phyloP scores from a whole-genome alignment of 2,797 vertebrate species.

The Euphonia xanthogaster region DNA sequence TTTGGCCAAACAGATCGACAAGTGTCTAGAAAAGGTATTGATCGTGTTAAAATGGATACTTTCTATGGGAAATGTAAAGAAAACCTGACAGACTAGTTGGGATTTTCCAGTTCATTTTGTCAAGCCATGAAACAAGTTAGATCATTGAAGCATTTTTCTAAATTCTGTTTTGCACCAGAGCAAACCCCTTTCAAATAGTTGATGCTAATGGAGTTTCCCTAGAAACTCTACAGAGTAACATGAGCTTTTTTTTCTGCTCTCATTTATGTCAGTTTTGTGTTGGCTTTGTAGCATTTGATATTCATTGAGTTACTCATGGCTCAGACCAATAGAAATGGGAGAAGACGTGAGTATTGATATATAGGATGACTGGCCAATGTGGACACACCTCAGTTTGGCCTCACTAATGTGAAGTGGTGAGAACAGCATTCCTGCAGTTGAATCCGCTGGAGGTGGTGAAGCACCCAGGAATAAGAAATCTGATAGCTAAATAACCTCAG shows the following conservation, averaged over 20 bases:
- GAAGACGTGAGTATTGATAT: neutral
- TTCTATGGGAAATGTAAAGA: constrained; percentile 32
- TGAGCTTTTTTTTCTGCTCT: neutral
- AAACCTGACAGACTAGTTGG: neutral
- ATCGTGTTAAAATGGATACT: constrained; percentile 36
- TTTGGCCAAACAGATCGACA: constrained; percentile 43
- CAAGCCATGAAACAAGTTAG: neutral
- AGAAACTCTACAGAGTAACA: neutral
- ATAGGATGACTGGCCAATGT: neutral
- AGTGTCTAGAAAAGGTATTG: constrained; percentile 29
- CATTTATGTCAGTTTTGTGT: neutral
- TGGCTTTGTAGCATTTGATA: neutral
- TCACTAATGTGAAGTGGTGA: neutral
- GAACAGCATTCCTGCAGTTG: neutral
- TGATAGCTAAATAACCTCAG: neutral
- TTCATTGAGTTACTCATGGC: neutral
- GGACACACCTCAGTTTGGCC: neutral
- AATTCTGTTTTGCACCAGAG: neutral
- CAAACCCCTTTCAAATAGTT: neutral
- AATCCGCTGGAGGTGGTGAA: neutral
- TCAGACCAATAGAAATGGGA: neutral
- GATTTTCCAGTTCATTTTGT: constrained; percentile 34
- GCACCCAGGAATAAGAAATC: neutral
- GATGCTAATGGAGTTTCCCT: neutral
- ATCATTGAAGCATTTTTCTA: neutral